A percentile compares a stretch with the other conserved stretches of the same genome.
Evolutionary conservation across 2,113 vertebrate genomes (phyloP).

Genomic region (Apus apus): DNA sequence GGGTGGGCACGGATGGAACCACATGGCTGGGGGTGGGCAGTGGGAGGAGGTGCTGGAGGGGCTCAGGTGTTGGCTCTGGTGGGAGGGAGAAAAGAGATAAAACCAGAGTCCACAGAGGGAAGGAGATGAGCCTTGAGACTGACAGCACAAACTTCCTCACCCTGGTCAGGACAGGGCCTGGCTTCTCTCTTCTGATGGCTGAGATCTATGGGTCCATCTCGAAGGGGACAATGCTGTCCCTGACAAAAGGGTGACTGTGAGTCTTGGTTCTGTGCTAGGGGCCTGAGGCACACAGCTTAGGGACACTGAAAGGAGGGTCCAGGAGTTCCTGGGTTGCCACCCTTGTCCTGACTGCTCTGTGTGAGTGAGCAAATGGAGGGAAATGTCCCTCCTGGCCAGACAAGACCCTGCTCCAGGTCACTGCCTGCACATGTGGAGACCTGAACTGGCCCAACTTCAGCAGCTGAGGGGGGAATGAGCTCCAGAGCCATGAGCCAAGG

Average conservation of each 20-base stretch:
- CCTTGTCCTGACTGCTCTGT: background rate
- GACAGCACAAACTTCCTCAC: background rate
- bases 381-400: background rate
- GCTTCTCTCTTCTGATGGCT: background rate
- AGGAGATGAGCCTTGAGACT: background rate
- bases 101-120: background rate
- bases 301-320: background rate
- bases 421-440: background rate
- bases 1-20: background rate
- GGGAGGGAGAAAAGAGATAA: background rate
- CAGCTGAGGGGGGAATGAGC: background rate
- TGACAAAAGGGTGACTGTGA: too few species aligned
- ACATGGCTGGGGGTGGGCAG: background rate
- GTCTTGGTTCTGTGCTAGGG: background rate
- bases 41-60: background rate
- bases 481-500: background rate
- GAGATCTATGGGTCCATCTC: background rate
- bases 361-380: too few species aligned
- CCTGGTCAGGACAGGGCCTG: too few species aligned
- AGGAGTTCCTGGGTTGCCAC: background rate
- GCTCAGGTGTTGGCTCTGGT: background rate
- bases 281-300: too few species aligned
- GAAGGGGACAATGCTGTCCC: background rate
- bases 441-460: background rate
- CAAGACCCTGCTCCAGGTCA: background rate